Evolutionary conservation across 2,888 invertebrate genomes (phyloP).

Genomic region (Sussaba pulchella): DNA sequence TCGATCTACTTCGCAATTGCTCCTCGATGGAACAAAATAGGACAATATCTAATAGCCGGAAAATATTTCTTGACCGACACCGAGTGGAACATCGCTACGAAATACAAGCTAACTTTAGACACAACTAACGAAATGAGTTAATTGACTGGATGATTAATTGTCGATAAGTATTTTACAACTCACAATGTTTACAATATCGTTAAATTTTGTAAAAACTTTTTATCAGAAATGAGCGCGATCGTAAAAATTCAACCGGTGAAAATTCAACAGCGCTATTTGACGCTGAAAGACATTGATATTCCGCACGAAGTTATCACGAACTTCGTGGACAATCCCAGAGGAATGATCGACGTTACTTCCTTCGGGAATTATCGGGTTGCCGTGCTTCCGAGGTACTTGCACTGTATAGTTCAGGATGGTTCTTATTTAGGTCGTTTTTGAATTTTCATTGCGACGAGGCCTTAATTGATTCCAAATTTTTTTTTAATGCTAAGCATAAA

Average conservation of each 20-base stretch:
- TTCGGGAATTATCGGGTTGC: constrained; percentile 71
- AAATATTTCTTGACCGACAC: constrained; percentile 74
- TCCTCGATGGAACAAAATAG: constrained; percentile 80
- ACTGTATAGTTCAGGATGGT: too few relatives aligned
- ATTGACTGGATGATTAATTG: background rate
- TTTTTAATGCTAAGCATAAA: too few relatives aligned
- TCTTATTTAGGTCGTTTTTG: too few relatives aligned
- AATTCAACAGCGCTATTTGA: constrained; percentile 71
- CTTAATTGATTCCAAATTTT: too few relatives aligned
- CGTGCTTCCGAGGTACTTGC: constrained; percentile 80
- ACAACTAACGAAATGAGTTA: constrained; percentile 64
- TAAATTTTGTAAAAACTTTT: constrained; percentile 33
- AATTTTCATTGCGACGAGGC: too few relatives aligned
- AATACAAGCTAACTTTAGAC: constrained; percentile 71
- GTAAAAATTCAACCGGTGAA: constrained; percentile 70
- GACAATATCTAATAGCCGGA: constrained; percentile 75
- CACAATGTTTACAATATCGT: background rate
- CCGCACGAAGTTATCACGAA: constrained; percentile 64
- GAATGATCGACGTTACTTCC: constrained; percentile 69
- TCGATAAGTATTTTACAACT: background rate
- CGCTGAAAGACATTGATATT: constrained; percentile 71
- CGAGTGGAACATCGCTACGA: constrained; percentile 71
- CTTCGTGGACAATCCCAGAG: constrained; percentile 73
- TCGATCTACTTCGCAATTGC: constrained; percentile 78
- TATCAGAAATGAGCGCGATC: constrained; percentile 66